A percentile compares a stretch with the other conserved stretches of the same genome.
Evolutionary conservation across 2,113 vertebrate genomes (phyloP).

Genomic region (Ceratotherium simum): DNA sequence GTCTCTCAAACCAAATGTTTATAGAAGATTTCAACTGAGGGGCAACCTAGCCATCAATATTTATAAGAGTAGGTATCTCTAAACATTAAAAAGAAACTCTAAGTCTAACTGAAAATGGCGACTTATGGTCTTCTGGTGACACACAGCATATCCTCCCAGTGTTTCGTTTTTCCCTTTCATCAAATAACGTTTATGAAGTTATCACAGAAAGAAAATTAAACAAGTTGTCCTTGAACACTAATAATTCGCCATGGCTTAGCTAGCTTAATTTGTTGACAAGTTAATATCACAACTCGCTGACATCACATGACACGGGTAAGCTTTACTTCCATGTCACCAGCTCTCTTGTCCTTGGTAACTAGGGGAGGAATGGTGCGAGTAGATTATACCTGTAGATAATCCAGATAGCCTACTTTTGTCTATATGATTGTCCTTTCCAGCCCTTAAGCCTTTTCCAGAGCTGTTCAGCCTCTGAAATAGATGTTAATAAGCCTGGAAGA

Average conservation of each 20-base stretch:
- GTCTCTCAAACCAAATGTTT: slow-evolving; percentile 18
- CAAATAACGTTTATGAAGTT: not conserved
- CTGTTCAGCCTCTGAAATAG: not conserved
- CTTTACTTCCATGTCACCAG: not conserved
- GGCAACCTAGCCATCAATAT: not conserved
- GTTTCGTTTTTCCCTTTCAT: slow-evolving; percentile 39
- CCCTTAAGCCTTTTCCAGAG: not conserved
- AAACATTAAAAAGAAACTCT: not conserved
- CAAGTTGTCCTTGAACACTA: not conserved
- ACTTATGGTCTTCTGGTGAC: not conserved
- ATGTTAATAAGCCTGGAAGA: not conserved
- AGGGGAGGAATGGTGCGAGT: not conserved
- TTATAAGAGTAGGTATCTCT: not conserved
- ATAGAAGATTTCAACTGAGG: not conserved
- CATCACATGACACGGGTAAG: not conserved
- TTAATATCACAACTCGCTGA: not conserved
- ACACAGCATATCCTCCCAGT: not conserved
- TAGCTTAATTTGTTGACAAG: not conserved
- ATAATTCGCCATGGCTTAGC: not conserved
- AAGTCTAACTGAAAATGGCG: not conserved
- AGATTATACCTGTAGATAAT: not conserved
- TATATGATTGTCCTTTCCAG: not conserved
- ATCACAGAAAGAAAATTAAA: slow-evolving; percentile 30
- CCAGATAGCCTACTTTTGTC: not conserved
- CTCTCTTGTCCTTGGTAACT: not conserved